phyloP scores from a whole-genome alignment of 2,113 vertebrate species.

The Furnarius figulus region DNA sequence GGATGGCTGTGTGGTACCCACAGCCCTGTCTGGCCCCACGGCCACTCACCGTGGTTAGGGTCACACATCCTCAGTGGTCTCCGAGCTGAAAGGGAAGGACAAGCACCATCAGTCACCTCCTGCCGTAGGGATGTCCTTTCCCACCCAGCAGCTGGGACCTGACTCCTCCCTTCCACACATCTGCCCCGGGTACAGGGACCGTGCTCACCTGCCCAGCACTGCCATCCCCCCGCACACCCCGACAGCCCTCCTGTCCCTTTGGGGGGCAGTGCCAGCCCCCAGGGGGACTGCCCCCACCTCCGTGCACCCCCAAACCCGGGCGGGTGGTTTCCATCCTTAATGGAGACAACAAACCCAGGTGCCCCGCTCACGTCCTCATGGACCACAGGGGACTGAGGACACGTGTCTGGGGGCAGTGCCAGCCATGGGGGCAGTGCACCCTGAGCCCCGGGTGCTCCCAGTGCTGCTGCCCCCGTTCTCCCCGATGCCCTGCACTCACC shows the following conservation, averaged over 20 bases:
- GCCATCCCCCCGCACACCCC: rapidly evolving
- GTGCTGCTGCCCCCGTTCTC: too few relatives aligned
- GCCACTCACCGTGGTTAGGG: not conserved
- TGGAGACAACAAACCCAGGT: not conserved
- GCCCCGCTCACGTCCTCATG: rapidly evolving
- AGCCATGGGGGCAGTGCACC: not conserved
- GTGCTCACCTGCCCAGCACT: rapidly evolving
- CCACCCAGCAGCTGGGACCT: rapidly evolving
- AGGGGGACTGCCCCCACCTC: not conserved
- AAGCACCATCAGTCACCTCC: not conserved
- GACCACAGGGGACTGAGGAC: not conserved
- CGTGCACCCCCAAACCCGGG: not conserved
- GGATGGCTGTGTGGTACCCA: rapidly evolving
- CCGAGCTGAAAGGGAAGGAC: constrained; percentile 10
- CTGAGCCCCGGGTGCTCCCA: rapidly evolving
- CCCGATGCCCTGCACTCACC: not conserved
- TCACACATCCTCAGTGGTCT: not conserved
- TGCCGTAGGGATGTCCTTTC: too few relatives aligned
- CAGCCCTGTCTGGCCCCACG: rapidly evolving
- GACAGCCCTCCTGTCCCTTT: rapidly evolving
- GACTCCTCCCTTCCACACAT: rapidly evolving
- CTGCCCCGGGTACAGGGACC: rapidly evolving
- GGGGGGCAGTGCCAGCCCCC: rapidly evolving
- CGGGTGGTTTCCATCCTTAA: not conserved
- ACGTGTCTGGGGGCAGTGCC: not conserved